A percentile compares a stretch with the other conserved stretches of the same genome.
Conservation (phyloP, 1,140 invertebrate species). For the Euwallacea similis region DNA sequence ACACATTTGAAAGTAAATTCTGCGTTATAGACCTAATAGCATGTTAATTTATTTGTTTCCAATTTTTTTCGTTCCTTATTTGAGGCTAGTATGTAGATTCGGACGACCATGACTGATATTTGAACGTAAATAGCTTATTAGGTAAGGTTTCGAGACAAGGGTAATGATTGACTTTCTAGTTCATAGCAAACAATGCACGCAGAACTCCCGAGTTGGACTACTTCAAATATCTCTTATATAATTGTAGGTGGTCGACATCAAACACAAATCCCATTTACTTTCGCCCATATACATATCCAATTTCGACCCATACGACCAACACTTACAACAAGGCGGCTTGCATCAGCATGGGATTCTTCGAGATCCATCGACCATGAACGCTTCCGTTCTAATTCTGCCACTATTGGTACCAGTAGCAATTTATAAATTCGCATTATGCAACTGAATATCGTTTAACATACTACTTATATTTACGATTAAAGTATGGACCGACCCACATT, state of each 20-base stretch:
- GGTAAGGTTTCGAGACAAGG: background rate
- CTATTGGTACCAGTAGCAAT: conserved; percentile 21
- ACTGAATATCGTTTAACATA: conserved; percentile 7
- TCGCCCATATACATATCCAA: background rate
- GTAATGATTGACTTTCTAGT: background rate
- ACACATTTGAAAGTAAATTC: conserved; percentile 27
- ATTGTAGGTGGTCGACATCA: conserved; percentile 10
- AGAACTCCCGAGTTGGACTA: background rate
- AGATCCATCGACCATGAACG: conserved; percentile 33
- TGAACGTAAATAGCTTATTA: conserved; percentile 2
- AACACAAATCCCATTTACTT: conserved; percentile 4
- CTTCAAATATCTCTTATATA: background rate
- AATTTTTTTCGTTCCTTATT: conserved; percentile 19
- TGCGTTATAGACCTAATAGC: conserved; percentile 5
- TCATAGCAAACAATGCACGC: no score
- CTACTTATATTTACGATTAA: conserved; percentile 12
- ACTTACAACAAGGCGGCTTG: background rate
- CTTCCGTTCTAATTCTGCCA: conserved; percentile 35
- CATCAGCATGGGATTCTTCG: conserved; percentile 16
- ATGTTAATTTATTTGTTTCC: conserved; percentile 20
- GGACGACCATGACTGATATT: conserved; percentile 25
- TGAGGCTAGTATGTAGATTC: conserved; percentile 14
- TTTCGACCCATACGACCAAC: background rate
- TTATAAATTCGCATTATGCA: conserved; percentile 17
- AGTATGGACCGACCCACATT: conserved; percentile 9